These are phyloP conservation scores for Percina caprodes DNA, from an alignment of 2,113 vertebrate genomes.

Conservation along the genomic window DNA sequence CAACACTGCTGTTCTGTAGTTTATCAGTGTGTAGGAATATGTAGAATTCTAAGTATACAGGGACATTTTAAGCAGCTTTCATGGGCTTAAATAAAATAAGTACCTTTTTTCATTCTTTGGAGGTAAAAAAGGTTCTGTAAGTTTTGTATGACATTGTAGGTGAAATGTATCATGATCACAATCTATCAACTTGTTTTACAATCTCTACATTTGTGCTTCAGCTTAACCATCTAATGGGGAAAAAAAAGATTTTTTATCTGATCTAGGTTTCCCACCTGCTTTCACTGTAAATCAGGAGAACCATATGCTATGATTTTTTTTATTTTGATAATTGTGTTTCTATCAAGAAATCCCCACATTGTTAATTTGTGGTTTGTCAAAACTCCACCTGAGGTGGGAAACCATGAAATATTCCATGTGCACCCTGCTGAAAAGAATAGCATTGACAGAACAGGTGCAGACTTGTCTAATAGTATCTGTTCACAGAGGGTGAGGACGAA, in stretches of 20 bases:
- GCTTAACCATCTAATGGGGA: background rate
- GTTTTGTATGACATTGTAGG: background rate
- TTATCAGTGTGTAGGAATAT: background rate
- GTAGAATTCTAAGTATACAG: background rate
- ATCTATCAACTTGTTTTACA: too few species aligned
- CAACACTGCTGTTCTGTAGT: background rate
- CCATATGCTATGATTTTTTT: too few species aligned
- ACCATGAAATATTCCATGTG: background rate
- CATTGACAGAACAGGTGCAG: background rate
- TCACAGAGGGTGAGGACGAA: conserved; percentile 64
- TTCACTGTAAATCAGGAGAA: too few species aligned
- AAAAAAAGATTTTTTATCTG: too few species aligned
- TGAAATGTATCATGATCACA: background rate
- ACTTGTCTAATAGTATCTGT: conserved; percentile 2
- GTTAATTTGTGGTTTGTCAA: background rate
- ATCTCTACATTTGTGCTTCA: background rate
- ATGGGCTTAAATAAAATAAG: background rate
- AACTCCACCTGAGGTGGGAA: background rate
- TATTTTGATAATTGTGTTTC: too few species aligned
- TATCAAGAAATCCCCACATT: too few species aligned
- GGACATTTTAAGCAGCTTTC: background rate
- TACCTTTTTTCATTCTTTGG: background rate
- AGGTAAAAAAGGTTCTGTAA: background rate
- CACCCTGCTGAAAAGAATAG: background rate
- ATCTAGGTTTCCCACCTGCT: too few species aligned